Evolutionary conservation across 2,888 invertebrate species (phyloP).

Genomic region (Sepioteuthis lessoniana): DNA sequence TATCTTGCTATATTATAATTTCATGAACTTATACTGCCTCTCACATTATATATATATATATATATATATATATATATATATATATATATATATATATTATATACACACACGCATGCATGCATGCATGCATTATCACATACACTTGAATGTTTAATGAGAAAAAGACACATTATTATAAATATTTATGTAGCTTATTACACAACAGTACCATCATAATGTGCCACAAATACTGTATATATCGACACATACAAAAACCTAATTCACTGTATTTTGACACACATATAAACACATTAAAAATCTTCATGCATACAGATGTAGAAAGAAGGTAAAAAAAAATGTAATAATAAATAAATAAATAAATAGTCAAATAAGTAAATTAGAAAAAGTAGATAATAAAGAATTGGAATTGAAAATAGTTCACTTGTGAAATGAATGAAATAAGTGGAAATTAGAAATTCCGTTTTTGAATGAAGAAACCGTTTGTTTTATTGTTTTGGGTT

Average conservation of each 20-base stretch:
- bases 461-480: constrained; percentile 33
- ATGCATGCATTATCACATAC: not conserved
- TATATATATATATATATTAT: too few relatives aligned
- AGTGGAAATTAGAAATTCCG: constrained; percentile 8
- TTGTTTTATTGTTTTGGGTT: not conserved
- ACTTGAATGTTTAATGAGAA: not conserved
- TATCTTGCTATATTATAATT: too few relatives aligned
- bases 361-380: not conserved
- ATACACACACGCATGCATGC: not conserved
- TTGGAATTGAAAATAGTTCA: constrained; percentile 33
- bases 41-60: too few relatives aligned
- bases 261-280: not conserved
- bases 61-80: too few relatives aligned
- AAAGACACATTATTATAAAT: not conserved
- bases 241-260: not conserved
- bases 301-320: not conserved
- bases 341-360: not conserved
- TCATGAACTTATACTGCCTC: not conserved
- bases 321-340: not conserved
- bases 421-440: constrained; percentile 33
- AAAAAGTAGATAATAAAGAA: constrained; percentile 21
- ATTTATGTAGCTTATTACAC: not conserved
- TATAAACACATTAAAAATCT: not conserved
- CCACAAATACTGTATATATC: not conserved
- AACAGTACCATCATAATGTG: not conserved